Base-by-base conservation (phyloP, 2,797 vertebrate species). In the Tadarida brasiliensis region DNA sequence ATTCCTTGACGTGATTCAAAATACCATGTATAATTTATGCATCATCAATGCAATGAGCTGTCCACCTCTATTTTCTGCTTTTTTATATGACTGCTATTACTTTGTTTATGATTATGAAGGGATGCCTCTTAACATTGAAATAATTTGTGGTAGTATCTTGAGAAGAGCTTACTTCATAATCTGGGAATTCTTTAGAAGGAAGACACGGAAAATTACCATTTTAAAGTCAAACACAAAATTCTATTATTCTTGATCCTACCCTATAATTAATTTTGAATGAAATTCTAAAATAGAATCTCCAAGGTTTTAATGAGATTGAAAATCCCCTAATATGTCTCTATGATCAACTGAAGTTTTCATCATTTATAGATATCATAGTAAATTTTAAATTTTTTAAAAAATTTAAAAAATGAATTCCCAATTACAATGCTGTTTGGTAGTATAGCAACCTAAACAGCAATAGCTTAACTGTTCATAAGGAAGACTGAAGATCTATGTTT, bases 1-100 rank as follows among this genome's bases (percentile, higher is more conserved):
- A 51, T 56, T 57, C 82, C 26, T 54, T 94, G 68, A 10, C 54
- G 33, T 87, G 9, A 92, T 59, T 92, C 49, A 82, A 92, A 92
- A 77, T 81, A 67, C 39, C 39, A 26, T 56, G 28, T 78, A 33
- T 82, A 35, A 92, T 68, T 95, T 89, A 39, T 71, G 61, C 47
- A 51, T 77, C 20, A 63, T 92, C 70, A 89, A 90, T 92, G 4
- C 20, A 91, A 39, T 85, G 26, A 14, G 24, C 22, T 2, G 14
- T 65, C 85, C 44, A 57, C 57, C 35, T 82, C 26, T 85, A 22
- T 74, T 89, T 76, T 61, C 19, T 85, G 9, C 20, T 89, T 63
- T 91, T 76, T 49, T 63, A 30, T 90, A 24, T 84, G 19, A 89
- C 35, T 71, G 15, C 11, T 49, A 65, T 86, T 77, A 57, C 39